Evolutionary conservation across 2,113 vertebrate species (phyloP).

Genomic region (Tor tambroides): DNA sequence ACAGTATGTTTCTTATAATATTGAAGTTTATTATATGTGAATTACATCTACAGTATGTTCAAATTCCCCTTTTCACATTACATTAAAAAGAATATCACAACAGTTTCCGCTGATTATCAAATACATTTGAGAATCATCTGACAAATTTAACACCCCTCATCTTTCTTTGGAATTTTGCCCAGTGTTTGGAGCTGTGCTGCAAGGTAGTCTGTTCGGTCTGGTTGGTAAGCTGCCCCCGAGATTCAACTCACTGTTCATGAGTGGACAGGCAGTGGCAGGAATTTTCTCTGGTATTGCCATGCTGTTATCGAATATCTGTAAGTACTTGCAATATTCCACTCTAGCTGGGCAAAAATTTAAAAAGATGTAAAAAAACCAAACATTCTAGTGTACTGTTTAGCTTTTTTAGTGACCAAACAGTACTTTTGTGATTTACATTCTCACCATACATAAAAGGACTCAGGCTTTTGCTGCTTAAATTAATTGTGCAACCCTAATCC

Average conservation of each 20-base stretch:
- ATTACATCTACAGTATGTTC: background rate
- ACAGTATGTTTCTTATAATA: slow-evolving; percentile 78
- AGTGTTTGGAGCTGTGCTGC: slow-evolving; percentile 87
- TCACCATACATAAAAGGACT: background rate
- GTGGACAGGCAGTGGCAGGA: slow-evolving; percentile 89
- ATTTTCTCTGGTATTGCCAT: slow-evolving; percentile 85
- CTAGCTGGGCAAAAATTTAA: too few species aligned
- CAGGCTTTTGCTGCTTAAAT: background rate
- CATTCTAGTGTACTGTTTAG: background rate
- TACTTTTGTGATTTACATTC: background rate
- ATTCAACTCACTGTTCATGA: slow-evolving; percentile 91
- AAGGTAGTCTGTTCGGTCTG: slow-evolving; percentile 88
- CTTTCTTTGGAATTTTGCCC: background rate
- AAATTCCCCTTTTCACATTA: background rate
- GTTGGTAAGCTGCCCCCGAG: slow-evolving; percentile 82
- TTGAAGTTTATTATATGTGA: background rate
- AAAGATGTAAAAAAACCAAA: too few species aligned
- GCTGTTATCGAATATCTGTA: slow-evolving; percentile 86
- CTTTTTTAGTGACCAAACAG: background rate
- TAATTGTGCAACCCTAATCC: background rate
- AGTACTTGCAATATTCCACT: slow-evolving; percentile 66
- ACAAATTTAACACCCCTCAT: too few species aligned
- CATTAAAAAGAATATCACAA: background rate
- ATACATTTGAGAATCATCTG: background rate
- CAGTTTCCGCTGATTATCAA: background rate